Percentiles rank a stretch among this genome's conserved stretches.
Evolutionary conservation across 2,888 invertebrate species (phyloP).

Genomic region (Tridacna crocea): DNA sequence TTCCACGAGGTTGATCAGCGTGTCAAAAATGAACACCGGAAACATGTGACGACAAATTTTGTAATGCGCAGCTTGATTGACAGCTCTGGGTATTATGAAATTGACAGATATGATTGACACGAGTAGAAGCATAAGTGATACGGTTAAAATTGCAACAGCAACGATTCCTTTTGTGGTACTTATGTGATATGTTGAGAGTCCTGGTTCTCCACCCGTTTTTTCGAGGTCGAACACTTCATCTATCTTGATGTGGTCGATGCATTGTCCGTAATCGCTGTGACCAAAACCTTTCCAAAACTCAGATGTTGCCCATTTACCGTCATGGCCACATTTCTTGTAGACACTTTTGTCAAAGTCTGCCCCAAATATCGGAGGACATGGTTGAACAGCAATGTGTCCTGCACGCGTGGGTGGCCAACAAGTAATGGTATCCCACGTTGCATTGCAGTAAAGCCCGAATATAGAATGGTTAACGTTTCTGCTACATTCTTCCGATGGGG

Average conservation of each 20-base stretch:
- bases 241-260: constrained; percentile 40
- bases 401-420: constrained; percentile 67
- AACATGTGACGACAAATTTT: constrained; percentile 54
- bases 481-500: constrained; percentile 37
- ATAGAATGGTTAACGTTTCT: constrained; percentile 16
- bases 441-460: constrained; percentile 50
- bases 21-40: constrained; percentile 41
- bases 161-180: constrained; percentile 24
- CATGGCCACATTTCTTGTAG: constrained; percentile 51
- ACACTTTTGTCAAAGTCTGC: constrained; percentile 44
- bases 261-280: constrained; percentile 56
- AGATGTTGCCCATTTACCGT: constrained; percentile 55
- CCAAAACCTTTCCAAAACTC: constrained; percentile 55
- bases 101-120: constrained; percentile 36
- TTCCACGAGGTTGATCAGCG: constrained; percentile 30
- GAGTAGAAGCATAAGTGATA: constrained; percentile 47
- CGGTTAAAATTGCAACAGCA: constrained; percentile 30
- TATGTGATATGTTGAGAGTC: background rate
- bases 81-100: constrained; percentile 43
- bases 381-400: constrained; percentile 43
- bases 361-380: constrained; percentile 58
- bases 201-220: background rate
- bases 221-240: constrained; percentile 38
- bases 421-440: constrained; percentile 57
- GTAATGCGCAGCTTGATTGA: constrained; percentile 33